Evolutionary conservation across 2,888 invertebrate genomes (phyloP), one percentile per base, ranked within the genome.

Genomic region (Temnothorax ravouxi): DNA sequence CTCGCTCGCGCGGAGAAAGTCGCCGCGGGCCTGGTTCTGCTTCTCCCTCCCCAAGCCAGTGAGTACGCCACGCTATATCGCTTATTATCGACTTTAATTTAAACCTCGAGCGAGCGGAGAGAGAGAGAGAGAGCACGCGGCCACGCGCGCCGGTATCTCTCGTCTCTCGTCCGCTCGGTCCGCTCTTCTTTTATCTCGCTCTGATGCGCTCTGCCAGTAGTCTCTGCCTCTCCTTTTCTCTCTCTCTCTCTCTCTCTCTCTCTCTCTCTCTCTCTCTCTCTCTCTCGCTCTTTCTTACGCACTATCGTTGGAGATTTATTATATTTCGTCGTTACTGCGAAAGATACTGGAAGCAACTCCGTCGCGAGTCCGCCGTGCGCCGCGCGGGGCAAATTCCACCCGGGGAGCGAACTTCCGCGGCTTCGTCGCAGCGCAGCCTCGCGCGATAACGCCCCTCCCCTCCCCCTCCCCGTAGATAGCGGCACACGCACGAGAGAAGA

Each of bases 141-240:
- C 2, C n/a, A 34, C 47, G 34, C 47, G 34, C 18, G 59, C 47
- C 69, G 79, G 69, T 59, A 69, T 38, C 56, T 69, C 29, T 77
- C 77, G 77, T 77, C 77, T 54, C 15, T 25, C 67, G 47, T 21
- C 34, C 34, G n/a, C n/a, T n/a, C n/a, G n/a, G n/a, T n/a, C n/a
- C n/a, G 47, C 13, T 50, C 67, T 9, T 13, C n/a, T n/a, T 6
- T 34, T 56, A 4, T 38, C 38, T 52, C 34, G 34, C 34, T 59
- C 29, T 6, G n/a, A n/a, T n/a, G 0, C 47, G 18, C 25, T 15
- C 18, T 8, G 38, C 38, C 38, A 25, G 25, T 25, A 25, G 25
- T 25, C 25, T 25, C 41, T 9, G 9, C 38, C 38, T 29, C 34
- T 34, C 34, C 34, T 34, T 34, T 34, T 44, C 54, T 72, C 29